These are phyloP conservation scores for Pseudopipra pipra DNA, from an alignment of 2,113 vertebrate species.

Conservation along the genomic window DNA sequence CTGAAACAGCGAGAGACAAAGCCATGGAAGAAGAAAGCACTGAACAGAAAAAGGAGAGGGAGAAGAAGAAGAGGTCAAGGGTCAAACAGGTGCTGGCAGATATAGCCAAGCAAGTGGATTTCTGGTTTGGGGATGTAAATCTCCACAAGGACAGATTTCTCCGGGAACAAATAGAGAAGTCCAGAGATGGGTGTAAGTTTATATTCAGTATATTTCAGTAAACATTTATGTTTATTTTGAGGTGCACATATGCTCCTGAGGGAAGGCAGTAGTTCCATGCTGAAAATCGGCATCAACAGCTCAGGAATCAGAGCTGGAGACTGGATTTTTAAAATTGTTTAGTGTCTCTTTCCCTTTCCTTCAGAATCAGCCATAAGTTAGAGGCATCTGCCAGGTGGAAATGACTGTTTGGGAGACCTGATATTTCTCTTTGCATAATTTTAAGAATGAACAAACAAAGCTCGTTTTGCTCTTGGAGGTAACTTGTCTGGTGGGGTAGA, in stretches of 20 bases:
- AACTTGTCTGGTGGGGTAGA: background rate
- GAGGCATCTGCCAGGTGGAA: background rate
- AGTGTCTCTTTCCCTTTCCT: background rate
- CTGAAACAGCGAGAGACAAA: conserved; percentile 62
- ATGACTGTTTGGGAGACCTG: background rate
- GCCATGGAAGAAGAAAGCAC: conserved; percentile 64
- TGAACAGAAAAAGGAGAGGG: conserved; percentile 85
- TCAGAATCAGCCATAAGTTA: background rate
- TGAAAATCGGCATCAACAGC: background rate
- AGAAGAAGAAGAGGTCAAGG: conserved; percentile 93
- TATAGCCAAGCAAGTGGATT: conserved; percentile 95
- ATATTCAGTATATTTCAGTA: background rate
- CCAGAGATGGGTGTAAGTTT: conserved; percentile 92
- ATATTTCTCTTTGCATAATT: background rate
- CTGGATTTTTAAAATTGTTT: background rate
- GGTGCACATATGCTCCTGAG: background rate
- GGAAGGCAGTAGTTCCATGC: background rate
- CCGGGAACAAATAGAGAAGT: conserved; percentile 89
- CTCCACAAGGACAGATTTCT: conserved; percentile 95
- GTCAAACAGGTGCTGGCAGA: conserved; percentile 96
- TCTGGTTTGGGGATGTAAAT: conserved; percentile 98
- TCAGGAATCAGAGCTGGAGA: background rate
- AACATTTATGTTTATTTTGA: background rate
- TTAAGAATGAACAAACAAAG: background rate
- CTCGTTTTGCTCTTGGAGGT: background rate